phyloP scores from a whole-genome alignment of 2,113 vertebrate genomes.

The Nyctereutes procyonoides region DNA sequence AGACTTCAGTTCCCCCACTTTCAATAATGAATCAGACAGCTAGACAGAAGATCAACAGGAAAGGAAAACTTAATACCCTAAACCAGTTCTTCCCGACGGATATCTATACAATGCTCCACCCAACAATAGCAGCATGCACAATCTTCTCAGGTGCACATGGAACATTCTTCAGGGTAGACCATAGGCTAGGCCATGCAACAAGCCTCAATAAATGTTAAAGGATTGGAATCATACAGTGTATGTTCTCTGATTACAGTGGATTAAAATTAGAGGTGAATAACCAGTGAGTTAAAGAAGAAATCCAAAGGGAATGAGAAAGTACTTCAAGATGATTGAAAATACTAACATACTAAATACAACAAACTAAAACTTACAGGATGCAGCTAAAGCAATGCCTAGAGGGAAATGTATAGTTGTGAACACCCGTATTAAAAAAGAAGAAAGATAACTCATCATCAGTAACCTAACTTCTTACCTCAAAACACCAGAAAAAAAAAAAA shows the following conservation, averaged over 20 bases:
- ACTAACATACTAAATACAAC: not conserved
- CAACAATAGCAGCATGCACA: not conserved
- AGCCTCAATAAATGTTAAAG: not conserved
- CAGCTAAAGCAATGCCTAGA: not conserved
- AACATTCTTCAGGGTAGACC: not conserved
- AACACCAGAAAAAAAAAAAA: not conserved
- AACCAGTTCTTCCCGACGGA: not conserved
- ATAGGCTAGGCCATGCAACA: not conserved
- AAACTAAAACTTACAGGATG: not conserved
- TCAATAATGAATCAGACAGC: not conserved
- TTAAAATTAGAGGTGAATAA: slow-evolving; percentile 26
- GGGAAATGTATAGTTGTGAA: not conserved
- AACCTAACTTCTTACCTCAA: not conserved
- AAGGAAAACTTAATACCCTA: not conserved
- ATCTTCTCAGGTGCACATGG: not conserved
- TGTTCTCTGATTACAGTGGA: not conserved
- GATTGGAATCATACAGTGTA: not conserved
- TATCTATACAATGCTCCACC: not conserved
- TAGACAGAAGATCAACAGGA: not conserved
- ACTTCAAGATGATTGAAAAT: not conserved
- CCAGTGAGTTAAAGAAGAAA: not conserved
- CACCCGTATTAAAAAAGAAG: not conserved
- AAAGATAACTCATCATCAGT: not conserved
- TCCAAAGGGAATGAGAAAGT: slow-evolving; percentile 9
- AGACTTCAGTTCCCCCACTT: not conserved